Evolutionary conservation across 2,113 vertebrate species (phyloP).

Genomic region (Vombatus ursinus): DNA sequence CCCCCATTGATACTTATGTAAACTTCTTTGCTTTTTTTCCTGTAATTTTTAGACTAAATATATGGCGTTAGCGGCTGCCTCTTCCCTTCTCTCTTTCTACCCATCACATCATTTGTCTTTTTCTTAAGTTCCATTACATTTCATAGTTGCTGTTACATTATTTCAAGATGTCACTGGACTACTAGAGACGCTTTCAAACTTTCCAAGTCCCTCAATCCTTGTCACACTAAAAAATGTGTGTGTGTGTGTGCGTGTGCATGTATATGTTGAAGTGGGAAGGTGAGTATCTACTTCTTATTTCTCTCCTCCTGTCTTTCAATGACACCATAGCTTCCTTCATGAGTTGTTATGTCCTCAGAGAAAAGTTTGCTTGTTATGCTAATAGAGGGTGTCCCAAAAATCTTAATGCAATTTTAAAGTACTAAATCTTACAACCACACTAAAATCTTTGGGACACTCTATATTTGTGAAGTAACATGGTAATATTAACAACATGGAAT

Average conservation of each 20-base stretch:
- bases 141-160: background rate
- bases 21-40: background rate
- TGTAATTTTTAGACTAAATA: background rate
- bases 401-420: too few relatives aligned
- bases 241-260: too few relatives aligned
- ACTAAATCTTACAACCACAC: too few relatives aligned
- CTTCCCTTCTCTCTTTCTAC: background rate
- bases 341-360: too few relatives aligned
- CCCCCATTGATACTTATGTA: too few relatives aligned
- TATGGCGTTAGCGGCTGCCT: too few relatives aligned
- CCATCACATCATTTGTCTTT: too few relatives aligned
- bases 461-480: background rate
- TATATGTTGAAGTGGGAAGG: background rate
- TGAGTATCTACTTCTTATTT: background rate
- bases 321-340: background rate
- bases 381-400: too few relatives aligned
- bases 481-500: background rate
- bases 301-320: background rate
- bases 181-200: conserved; percentile 11
- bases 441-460: too few relatives aligned
- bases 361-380: too few relatives aligned
- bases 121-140: background rate
- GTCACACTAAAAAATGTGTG: background rate
- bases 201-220: background rate
- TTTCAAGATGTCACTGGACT: conserved; percentile 22